Percentiles rank a stretch among this genome's conserved stretches.
Conservation (phyloP, 2,113 vertebrate species). For the Tamias sibiricus region DNA sequence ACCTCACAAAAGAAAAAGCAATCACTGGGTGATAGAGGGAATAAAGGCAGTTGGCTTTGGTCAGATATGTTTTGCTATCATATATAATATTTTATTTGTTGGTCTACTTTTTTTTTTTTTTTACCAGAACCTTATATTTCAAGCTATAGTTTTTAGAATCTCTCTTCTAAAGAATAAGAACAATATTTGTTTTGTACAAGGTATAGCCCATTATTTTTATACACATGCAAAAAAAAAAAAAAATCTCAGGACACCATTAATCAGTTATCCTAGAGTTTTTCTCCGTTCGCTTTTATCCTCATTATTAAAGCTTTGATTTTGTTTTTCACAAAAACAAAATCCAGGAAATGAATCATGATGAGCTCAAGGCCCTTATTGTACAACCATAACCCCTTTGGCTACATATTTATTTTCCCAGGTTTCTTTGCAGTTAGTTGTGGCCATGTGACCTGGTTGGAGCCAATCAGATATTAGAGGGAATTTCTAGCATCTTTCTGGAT, state of each 20-base stretch:
- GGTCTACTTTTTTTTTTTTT: background rate
- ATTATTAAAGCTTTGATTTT: constrained; percentile 22
- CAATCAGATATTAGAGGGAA: background rate
- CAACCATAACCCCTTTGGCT: background rate
- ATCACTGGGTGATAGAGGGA: constrained; percentile 34
- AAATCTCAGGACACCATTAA: background rate
- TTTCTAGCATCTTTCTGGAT: background rate
- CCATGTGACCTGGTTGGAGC: background rate
- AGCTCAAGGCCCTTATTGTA: background rate
- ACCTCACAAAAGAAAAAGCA: constrained; percentile 78
- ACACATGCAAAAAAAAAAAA: background rate
- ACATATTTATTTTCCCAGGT: background rate
- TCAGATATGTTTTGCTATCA: background rate
- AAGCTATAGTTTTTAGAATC: background rate
- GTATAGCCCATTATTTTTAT: constrained; percentile 1
- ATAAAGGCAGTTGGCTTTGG: constrained; percentile 49
- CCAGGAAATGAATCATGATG: background rate
- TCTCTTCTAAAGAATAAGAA: background rate
- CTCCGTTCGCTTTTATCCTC: background rate
- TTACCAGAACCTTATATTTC: background rate
- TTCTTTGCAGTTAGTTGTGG: background rate
- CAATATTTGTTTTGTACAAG: background rate
- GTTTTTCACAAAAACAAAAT: background rate
- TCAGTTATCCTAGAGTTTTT: background rate
- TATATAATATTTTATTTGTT: constrained; percentile 32